phyloP scores from a whole-genome alignment of 2,113 vertebrate species.

The Lophotis ruficrista region DNA sequence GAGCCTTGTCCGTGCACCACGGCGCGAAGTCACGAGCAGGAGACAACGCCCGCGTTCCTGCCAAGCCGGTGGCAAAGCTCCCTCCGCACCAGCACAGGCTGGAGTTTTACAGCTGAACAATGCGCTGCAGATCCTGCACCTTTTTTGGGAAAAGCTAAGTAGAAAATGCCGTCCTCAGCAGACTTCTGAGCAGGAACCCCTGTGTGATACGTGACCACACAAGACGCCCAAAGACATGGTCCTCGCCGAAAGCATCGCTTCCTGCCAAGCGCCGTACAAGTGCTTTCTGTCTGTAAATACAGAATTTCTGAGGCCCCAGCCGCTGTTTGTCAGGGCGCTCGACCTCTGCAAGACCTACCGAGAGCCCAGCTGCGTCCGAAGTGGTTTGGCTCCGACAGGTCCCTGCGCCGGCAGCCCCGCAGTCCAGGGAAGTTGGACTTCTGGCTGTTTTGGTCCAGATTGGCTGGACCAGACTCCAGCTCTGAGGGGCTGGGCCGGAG shows the following conservation, averaged over 20 bases:
- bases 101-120: rapidly evolving
- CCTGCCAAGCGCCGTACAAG: not conserved
- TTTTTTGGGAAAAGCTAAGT: not conserved
- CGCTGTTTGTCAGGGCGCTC: not conserved
- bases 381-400: not conserved
- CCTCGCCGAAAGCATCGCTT: not conserved
- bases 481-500: rapidly evolving
- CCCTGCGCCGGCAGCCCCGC: not conserved
- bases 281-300: not conserved
- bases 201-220: rapidly evolving
- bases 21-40: not conserved
- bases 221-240: not conserved
- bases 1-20: not conserved
- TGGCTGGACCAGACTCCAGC: not conserved
- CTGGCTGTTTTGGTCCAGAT: rapidly evolving
- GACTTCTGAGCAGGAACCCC: not conserved
- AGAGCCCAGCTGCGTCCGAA: not conserved
- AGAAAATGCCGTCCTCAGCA: not conserved
- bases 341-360: not conserved
- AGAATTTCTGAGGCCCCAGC: not conserved
- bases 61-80: not conserved
- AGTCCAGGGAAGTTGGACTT: not conserved
- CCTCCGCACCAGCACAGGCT: not conserved
- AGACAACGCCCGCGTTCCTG: not conserved
- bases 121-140: rapidly evolving